Conservation (phyloP, 1,140 invertebrate species). For the Tetragnatha versicolor region DNA sequence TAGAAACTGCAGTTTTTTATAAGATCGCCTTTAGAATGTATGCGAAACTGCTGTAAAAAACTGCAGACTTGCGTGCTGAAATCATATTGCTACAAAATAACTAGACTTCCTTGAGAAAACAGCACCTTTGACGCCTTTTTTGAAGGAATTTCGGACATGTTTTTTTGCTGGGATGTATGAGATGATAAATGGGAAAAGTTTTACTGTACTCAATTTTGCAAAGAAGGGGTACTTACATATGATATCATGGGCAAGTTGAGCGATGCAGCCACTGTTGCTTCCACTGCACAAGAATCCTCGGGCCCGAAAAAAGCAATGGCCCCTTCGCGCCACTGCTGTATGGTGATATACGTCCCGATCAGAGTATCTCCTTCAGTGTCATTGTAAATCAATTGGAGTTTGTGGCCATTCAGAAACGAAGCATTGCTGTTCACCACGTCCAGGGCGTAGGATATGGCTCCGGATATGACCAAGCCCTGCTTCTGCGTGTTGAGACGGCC, state of each 20-base stretch:
- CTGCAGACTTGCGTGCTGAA: no score
- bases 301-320: slow-evolving; percentile 94
- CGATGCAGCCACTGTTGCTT: slow-evolving; percentile 91
- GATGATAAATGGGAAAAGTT: not conserved
- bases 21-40: no score
- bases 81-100: no score
- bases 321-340: slow-evolving; percentile 90
- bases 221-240: slow-evolving; percentile 79
- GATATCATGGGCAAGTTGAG: slow-evolving; percentile 97
- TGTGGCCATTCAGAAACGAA: slow-evolving; percentile 79
- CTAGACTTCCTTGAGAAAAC: no score
- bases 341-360: slow-evolving; percentile 81
- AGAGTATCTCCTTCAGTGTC: slow-evolving; percentile 88
- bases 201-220: not conserved
- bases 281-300: slow-evolving; percentile 90
- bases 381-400: slow-evolving; percentile 79
- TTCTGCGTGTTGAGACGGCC: slow-evolving; percentile 23
- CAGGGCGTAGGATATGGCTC: slow-evolving; percentile 84
- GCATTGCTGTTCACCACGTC: slow-evolving; percentile 80
- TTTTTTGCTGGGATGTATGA: no score
- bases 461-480: slow-evolving; percentile 88
- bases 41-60: no score
- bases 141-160: no score
- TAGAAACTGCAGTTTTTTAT: no score
- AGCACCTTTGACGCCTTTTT: no score